These are phyloP conservation scores for Leptothorax acervorum DNA, from an alignment of 2,888 invertebrate species.

Conservation along the genomic window DNA sequence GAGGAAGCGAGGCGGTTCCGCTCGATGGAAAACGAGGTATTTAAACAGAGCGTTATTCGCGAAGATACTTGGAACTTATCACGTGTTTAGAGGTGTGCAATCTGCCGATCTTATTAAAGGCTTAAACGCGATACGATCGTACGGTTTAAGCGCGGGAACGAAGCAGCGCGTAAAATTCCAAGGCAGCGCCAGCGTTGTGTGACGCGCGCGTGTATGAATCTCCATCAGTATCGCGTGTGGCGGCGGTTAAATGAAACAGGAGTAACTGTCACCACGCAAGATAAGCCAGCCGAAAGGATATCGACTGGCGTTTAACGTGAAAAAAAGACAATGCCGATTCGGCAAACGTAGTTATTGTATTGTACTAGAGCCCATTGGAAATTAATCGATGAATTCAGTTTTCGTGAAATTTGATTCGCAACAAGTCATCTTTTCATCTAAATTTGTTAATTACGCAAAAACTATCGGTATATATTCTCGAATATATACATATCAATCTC, in stretches of 20 bases:
- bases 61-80: slow-evolving; percentile 40
- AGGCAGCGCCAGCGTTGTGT: slow-evolving; percentile 8
- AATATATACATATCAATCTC: background rate
- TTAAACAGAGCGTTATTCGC: slow-evolving; percentile 45
- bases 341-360: background rate
- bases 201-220: slow-evolving; percentile 28
- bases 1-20: slow-evolving; percentile 48
- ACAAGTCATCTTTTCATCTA: background rate
- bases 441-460: background rate
- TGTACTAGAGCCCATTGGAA: background rate
- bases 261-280: slow-evolving; percentile 2
- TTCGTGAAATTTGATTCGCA: background rate
- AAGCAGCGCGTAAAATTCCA: slow-evolving; percentile 39
- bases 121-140: slow-evolving; percentile 44
- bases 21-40: slow-evolving; percentile 49
- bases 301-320: too few relatives aligned
- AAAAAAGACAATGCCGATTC: background rate
- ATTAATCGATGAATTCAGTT: background rate
- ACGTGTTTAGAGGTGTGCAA: slow-evolving; percentile 47
- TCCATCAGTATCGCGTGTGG: slow-evolving; percentile 4
- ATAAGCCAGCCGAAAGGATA: background rate
- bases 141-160: slow-evolving; percentile 32
- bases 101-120: slow-evolving; percentile 50
- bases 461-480: background rate
- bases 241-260: slow-evolving; percentile 31